Conservation (phyloP, 2,113 vertebrate species). For the Sisor rabdophorus region DNA sequence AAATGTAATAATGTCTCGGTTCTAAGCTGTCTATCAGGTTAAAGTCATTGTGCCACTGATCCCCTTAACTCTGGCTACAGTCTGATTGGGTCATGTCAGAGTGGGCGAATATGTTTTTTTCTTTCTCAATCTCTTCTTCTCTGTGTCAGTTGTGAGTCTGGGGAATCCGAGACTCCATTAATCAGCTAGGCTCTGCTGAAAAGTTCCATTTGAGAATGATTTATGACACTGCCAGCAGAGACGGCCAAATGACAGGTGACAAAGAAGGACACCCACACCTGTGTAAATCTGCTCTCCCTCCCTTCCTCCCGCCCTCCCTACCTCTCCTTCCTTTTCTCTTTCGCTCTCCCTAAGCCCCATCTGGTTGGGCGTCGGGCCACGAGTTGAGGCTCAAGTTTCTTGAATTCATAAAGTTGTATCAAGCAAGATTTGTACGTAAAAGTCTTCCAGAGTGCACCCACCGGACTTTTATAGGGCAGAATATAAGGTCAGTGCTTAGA, state of each 20-base stretch:
- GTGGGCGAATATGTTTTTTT: conserved; percentile 28
- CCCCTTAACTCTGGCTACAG: conserved; percentile 24
- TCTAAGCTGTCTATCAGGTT: conserved; percentile 13
- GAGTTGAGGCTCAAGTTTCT: conserved; percentile 26
- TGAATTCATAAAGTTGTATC: conserved; percentile 70
- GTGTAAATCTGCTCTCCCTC: conserved; percentile 67
- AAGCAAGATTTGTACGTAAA: conserved; percentile 68
- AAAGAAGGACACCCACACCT: conserved; percentile 75
- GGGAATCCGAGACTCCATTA: conserved; percentile 57
- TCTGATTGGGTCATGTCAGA: conserved; percentile 28
- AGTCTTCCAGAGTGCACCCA: conserved; percentile 44
- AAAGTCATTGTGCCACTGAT: conserved; percentile 25
- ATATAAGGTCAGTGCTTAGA: conserved; percentile 19
- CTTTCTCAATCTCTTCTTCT: conserved; percentile 19
- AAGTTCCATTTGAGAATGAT: conserved; percentile 75
- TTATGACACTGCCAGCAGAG: conserved; percentile 64
- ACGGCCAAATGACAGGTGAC: conserved; percentile 74
- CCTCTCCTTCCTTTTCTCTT: not conserved
- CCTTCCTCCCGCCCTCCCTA: conserved; percentile 13
- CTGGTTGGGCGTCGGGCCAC: conserved; percentile 58
- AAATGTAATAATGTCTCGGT: not conserved
- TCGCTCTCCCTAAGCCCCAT: conserved; percentile 39
- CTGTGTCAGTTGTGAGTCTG: conserved; percentile 46
- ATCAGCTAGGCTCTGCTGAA: conserved; percentile 73
- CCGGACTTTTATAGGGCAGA: conserved; percentile 6